phyloP scores from a whole-genome alignment of 2,113 vertebrate species.

The Capreolus pygargus region DNA sequence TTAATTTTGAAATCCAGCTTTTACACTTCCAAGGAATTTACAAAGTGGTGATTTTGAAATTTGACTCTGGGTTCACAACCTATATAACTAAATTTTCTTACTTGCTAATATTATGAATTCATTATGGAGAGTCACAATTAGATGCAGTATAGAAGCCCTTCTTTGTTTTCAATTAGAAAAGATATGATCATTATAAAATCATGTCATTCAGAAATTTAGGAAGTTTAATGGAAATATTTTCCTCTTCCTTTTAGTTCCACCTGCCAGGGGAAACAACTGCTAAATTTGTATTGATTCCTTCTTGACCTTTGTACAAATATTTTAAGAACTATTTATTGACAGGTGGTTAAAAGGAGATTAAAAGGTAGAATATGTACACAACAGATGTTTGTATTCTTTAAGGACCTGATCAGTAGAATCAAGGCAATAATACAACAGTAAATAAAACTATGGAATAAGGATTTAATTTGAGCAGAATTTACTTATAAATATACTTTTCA shows the following conservation, averaged over 20 bases:
- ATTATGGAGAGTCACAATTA: not conserved
- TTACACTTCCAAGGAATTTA: not conserved
- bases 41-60: not conserved
- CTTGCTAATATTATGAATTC: not conserved
- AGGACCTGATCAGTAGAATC: not conserved
- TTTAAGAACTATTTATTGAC: not conserved
- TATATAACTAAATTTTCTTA: not conserved
- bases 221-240: not conserved
- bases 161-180: constrained; percentile 25
- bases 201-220: not conserved
- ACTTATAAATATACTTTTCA: not conserved
- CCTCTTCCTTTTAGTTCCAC: not conserved
- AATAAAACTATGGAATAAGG: not conserved
- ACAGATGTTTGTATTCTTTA: not conserved
- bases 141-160: not conserved
- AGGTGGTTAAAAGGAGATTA: not conserved
- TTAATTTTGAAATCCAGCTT: not conserved
- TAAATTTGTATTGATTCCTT: not conserved
- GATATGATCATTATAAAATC: not conserved
- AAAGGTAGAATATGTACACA: not conserved
- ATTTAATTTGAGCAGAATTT: not conserved
- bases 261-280: not conserved
- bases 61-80: not conserved
- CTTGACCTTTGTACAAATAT: not conserved
- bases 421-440: not conserved